phyloP scores from a whole-genome alignment of 2,888 invertebrate genomes.

The Callyntrura guangdongensis region DNA sequence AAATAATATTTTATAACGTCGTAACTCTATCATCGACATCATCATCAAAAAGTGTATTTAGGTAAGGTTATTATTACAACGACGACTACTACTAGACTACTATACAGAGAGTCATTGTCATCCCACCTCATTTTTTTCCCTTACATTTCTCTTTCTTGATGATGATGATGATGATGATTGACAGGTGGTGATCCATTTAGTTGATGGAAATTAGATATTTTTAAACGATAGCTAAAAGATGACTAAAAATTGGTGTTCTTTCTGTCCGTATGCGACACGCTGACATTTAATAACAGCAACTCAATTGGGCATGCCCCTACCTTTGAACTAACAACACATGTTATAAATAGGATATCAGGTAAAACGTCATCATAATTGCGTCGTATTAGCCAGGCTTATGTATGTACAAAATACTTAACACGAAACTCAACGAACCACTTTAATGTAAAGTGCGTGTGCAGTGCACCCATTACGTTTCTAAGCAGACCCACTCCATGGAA shows the following conservation, averaged over 20 bases:
- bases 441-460: too few relatives aligned
- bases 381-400: too few relatives aligned
- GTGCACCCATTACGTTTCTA: too few relatives aligned
- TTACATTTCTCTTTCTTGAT: background rate
- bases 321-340: background rate
- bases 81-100: too few relatives aligned
- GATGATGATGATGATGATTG: constrained; percentile 41
- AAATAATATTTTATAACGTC: constrained; percentile 31
- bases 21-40: constrained; percentile 36
- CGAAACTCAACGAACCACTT: too few relatives aligned
- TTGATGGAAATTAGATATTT: constrained; percentile 58
- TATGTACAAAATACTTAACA: too few relatives aligned
- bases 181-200: constrained; percentile 51
- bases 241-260: background rate
- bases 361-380: too few relatives aligned
- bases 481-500: too few relatives aligned
- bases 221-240: constrained; percentile 38
- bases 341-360: too few relatives aligned
- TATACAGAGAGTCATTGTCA: background rate
- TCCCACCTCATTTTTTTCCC: constrained; percentile 28
- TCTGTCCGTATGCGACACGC: background rate
- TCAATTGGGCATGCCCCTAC: constrained; percentile 27
- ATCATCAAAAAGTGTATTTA: constrained; percentile 1
- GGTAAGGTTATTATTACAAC: background rate
- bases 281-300: background rate